phyloP scores from a whole-genome alignment of 1,140 invertebrate genomes.

The Anastrepha ludens region DNA sequence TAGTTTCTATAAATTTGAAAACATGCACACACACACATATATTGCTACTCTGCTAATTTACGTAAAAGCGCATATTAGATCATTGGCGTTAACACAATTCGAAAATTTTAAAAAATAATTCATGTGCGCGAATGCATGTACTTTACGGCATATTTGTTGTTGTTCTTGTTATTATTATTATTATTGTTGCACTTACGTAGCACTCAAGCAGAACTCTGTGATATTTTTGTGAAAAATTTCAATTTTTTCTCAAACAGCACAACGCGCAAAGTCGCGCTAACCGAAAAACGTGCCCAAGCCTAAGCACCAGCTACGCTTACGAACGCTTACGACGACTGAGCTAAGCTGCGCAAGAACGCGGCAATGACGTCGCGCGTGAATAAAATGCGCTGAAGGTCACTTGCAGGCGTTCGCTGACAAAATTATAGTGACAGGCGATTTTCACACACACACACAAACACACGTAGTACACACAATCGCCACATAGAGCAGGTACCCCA shows the following conservation, averaged over 20 bases:
- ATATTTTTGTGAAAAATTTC: neutral
- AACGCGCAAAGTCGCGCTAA: neutral
- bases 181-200: neutral
- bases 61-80: slow-evolving; percentile 10
- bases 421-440: neutral
- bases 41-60: neutral
- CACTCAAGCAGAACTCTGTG: neutral
- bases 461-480: neutral
- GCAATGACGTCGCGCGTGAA: neutral
- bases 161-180: neutral
- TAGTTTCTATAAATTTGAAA: neutral
- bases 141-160: neutral
- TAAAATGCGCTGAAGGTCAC: neutral
- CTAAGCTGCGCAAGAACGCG: too few species aligned
- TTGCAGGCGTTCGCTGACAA: neutral
- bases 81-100: neutral
- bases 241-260: neutral
- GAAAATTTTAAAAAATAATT: neutral
- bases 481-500: neutral
- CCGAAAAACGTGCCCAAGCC: slow-evolving; percentile 27
- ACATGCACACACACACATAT: too few species aligned
- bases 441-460: neutral
- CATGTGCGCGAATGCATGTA: too few species aligned
- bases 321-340: neutral
- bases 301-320: neutral